A percentile compares a stretch with the other conserved stretches of the same genome.
These are phyloP conservation scores for Platichthys flesus DNA, from an alignment of 2,113 vertebrate species.

Conservation along the genomic window DNA sequence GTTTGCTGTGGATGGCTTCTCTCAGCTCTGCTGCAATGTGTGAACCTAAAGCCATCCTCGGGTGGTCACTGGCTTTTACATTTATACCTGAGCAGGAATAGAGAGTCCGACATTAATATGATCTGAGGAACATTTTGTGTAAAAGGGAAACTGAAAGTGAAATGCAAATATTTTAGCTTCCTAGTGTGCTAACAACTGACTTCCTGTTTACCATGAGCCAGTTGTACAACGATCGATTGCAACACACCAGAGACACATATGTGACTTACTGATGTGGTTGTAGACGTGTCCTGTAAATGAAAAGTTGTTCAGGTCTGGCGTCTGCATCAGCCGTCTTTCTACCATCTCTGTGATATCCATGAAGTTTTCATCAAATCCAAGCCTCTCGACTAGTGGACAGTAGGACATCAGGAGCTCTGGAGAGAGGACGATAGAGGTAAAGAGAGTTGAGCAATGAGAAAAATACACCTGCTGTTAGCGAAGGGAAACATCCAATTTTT, in stretches of 20 bases:
- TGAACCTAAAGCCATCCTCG: slow-evolving; percentile 84
- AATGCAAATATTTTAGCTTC: slow-evolving; percentile 59
- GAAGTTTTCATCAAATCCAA: slow-evolving; percentile 95
- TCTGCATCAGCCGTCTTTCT: slow-evolving; percentile 77
- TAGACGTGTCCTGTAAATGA: slow-evolving; percentile 86
- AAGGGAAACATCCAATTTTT: neutral
- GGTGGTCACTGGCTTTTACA: slow-evolving; percentile 64
- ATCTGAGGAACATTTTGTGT: neutral
- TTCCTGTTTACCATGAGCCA: slow-evolving; percentile 51
- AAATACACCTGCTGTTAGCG: neutral
- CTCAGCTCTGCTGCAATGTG: slow-evolving; percentile 87
- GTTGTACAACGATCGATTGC: neutral
- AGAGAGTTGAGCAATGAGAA: slow-evolving; percentile 2
- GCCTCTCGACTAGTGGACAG: slow-evolving; percentile 88
- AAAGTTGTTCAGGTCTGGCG: slow-evolving; percentile 27
- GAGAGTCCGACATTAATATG: neutral
- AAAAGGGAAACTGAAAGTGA: slow-evolving; percentile 47
- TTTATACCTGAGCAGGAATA: slow-evolving; percentile 74
- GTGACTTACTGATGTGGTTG: slow-evolving; percentile 80
- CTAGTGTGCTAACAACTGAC: neutral
- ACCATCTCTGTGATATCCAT: slow-evolving; percentile 89
- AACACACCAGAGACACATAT: neutral
- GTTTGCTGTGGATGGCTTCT: slow-evolving; percentile 71
- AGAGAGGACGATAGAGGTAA: slow-evolving; percentile 33
- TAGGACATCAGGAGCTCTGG: slow-evolving; percentile 89